Conservation (phyloP, 2,797 vertebrate species). For the Aselliscus stoliczkanus region DNA sequence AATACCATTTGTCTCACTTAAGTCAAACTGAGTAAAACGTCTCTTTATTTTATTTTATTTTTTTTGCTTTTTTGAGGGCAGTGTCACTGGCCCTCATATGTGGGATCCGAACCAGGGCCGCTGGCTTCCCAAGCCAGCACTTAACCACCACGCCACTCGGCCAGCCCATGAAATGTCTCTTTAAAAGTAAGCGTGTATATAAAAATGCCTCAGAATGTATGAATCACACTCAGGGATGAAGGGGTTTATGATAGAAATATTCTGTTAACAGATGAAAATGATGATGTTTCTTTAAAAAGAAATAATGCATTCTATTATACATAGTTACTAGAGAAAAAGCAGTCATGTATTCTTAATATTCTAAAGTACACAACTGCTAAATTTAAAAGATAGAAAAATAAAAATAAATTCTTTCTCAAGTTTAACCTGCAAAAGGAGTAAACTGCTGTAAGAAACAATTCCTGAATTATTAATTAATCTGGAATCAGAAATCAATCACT, state of each 20-base stretch:
- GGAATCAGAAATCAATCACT: background rate
- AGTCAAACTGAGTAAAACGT: background rate
- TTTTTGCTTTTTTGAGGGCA: too few relatives aligned
- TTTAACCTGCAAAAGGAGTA: background rate
- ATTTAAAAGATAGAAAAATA: background rate
- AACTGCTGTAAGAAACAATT: background rate
- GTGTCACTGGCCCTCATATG: too few relatives aligned
- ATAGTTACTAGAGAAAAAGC: background rate
- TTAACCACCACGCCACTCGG: too few relatives aligned
- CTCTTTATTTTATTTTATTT: too few relatives aligned
- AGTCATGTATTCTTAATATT: background rate
- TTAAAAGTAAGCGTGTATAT: background rate
- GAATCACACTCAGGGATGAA: background rate
- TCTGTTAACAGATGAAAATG: background rate
- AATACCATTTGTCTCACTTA: background rate
- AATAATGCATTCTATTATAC: background rate
- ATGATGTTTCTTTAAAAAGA: background rate
- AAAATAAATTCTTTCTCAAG: background rate
- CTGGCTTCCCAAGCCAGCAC: too few relatives aligned
- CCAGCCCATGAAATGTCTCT: background rate
- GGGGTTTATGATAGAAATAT: background rate
- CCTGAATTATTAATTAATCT: background rate
- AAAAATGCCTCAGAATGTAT: background rate
- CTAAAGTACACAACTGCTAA: background rate
- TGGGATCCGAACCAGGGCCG: too few relatives aligned